Base-by-base conservation (phyloP, 1,140 invertebrate species). In the Microplitis mediator region DNA sequence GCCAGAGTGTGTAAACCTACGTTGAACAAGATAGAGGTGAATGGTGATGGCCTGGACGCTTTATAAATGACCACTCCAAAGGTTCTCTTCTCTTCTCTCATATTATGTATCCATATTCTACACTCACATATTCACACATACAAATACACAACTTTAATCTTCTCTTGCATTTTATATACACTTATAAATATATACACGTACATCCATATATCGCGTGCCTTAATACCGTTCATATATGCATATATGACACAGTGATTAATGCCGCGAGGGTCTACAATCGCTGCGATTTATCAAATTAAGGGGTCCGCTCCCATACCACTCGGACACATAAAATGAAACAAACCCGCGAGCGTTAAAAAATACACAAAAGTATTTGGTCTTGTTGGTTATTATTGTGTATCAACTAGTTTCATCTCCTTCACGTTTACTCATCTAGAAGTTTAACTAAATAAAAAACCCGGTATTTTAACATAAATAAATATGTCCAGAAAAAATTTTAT, bases 221-320 rank as follows among this genome's bases (percentile, higher is more conserved):
- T 87, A 87, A 87, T 87, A 79, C 79, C 75, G 79, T 74, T 80
- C 82, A 87, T 87, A 79, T 87, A 87, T 86, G 85, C 85, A 87
- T 87, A 80, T 77, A 79, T 76, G 74, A 73, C 76, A 72, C 69
- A 78, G 80, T 86, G 86, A 87, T 87, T 86, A 86, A 87, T 86
- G 83, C 81, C 76, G 67, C 60, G 11, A 72, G 84, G 85, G 85
- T 85, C 80, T 80, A 82, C 82, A 85, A 72, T 50, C 70, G 85
- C 84, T 81, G 75, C 86, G 82, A 87, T 87, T 87, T 86, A 87
- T 86, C 86, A 87, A 87, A 86, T 87, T 86, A 87, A 86, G 84
- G 65, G 85, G 84, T 71, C 86, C 39, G 11, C 39, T 45, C 39
- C 11, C 39, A 45, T 45, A 45, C 39, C 39, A 45, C 39, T 45